Evolutionary conservation across 2,797 vertebrate genomes (phyloP).

Genomic region (Megaceryle alcyon): DNA sequence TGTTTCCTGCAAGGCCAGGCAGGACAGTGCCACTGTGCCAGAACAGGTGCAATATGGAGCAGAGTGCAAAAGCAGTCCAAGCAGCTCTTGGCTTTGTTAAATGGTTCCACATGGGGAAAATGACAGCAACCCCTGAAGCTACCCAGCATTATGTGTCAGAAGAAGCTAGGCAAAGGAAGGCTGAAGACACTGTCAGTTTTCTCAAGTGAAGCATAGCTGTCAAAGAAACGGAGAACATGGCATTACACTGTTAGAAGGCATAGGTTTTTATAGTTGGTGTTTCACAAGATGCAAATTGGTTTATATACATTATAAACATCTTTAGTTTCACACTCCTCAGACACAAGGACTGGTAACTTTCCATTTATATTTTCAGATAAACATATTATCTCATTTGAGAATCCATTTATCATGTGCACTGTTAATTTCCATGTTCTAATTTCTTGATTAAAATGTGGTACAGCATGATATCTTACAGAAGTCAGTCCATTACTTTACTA

Average conservation of each 20-base stretch:
- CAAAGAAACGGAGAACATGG: background rate
- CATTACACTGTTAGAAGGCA: background rate
- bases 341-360: background rate
- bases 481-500: background rate
- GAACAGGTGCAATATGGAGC: fast-evolving
- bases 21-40: background rate
- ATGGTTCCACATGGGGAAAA: background rate
- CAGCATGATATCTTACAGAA: background rate
- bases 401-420: background rate
- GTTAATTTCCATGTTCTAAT: background rate
- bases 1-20: background rate
- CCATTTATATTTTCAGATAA: background rate
- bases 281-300: background rate
- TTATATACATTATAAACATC: background rate
- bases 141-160: background rate
- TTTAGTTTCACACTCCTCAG: background rate
- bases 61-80: background rate
- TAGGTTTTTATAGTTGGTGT: background rate
- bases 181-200: background rate
- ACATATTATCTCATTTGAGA: background rate
- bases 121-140: background rate
- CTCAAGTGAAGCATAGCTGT: background rate
- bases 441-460: background rate
- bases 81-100: background rate
- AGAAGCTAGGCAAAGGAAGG: background rate